phyloP scores from a whole-genome alignment of 2,888 invertebrate genomes.

The Nasonovia ribisnigri region DNA sequence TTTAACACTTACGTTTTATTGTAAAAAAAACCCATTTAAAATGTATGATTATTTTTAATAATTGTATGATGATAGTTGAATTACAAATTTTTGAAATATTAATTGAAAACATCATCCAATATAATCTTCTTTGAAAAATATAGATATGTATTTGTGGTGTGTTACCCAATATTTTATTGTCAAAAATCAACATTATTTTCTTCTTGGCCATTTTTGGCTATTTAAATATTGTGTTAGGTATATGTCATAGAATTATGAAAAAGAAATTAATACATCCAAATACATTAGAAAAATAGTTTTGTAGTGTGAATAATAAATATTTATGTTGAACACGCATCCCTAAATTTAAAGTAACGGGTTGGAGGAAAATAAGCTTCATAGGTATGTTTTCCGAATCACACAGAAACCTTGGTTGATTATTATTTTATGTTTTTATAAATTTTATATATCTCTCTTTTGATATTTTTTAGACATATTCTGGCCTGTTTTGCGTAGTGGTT shows the following conservation, averaged over 20 bases:
- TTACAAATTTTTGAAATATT: not conserved
- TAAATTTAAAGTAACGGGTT: not conserved
- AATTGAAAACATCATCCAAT: not conserved
- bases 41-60: not conserved
- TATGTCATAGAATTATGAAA: no score
- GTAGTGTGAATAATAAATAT: not conserved
- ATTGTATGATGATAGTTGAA: not conserved
- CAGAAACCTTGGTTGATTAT: not conserved
- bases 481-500: constrained; percentile 99
- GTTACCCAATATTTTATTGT: not conserved
- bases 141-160: not conserved
- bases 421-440: not conserved
- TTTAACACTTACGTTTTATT: not conserved
- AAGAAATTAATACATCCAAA: no score
- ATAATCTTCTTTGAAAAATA: not conserved
- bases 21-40: not conserved
- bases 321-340: constrained; percentile 3
- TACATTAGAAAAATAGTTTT: no score
- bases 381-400: not conserved
- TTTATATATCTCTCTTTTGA: constrained; percentile 65
- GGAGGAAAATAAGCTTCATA: not conserved
- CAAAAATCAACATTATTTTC: not conserved
- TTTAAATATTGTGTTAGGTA: not conserved
- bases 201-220: not conserved
- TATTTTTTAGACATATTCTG: constrained; percentile 94